phyloP scores from a whole-genome alignment of 1,140 invertebrate genomes.

The Charaxes varanes region DNA sequence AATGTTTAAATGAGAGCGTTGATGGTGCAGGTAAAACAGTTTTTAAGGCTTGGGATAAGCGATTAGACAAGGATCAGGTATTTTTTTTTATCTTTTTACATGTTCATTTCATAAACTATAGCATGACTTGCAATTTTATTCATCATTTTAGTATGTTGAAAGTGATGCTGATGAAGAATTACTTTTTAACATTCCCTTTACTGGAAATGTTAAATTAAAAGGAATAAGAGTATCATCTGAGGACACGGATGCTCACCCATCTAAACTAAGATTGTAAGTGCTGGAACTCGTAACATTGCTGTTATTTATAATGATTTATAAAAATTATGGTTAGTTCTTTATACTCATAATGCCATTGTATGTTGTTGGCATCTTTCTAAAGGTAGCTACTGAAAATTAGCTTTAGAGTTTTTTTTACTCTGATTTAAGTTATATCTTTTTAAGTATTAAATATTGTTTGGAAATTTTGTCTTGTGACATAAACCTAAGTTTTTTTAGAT shows the following conservation, averaged over 20 bases:
- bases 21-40: slow-evolving; percentile 91
- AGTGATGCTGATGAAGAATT: slow-evolving; percentile 96
- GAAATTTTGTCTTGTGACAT: too few relatives aligned
- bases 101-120: background rate
- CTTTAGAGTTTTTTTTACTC: too few relatives aligned
- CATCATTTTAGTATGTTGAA: slow-evolving; percentile 85
- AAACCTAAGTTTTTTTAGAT: too few relatives aligned
- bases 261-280: slow-evolving; percentile 89
- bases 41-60: slow-evolving; percentile 94
- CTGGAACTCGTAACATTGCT: too few relatives aligned
- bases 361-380: too few relatives aligned
- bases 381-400: too few relatives aligned
- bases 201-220: slow-evolving; percentile 95
- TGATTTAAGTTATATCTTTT: too few relatives aligned
- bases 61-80: slow-evolving; percentile 85
- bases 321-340: too few relatives aligned
- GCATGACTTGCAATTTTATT: slow-evolving; percentile 3
- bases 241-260: slow-evolving; percentile 88
- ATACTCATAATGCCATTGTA: too few relatives aligned
- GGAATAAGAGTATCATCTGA: slow-evolving; percentile 93
- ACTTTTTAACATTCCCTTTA: slow-evolving; percentile 96
- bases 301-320: too few relatives aligned
- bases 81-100: slow-evolving; percentile 20
- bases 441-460: too few relatives aligned
- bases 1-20: slow-evolving; percentile 91